Evolutionary conservation across 2,888 invertebrate genomes (phyloP), one percentile per base, ranked within the genome.

Genomic region (Drosophila nr. medialis): DNA sequence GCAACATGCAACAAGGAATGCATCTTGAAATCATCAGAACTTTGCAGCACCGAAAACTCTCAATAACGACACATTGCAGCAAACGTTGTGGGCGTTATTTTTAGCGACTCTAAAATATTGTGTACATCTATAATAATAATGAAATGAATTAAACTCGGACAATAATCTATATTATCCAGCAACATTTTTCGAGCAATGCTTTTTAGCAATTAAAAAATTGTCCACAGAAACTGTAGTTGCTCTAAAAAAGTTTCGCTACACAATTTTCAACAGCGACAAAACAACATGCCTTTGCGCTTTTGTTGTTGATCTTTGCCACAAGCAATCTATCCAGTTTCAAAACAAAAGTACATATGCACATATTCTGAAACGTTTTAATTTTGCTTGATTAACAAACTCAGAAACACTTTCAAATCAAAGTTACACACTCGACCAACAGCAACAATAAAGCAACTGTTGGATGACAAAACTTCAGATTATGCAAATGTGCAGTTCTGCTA

Each of bases 1-100:
- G 51, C 71, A 63, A 29, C 56, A 64, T 53, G 70, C 63, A 75
- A 72, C 63, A 61, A 53, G 58, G 36, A 61, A 21, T 27, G 36
- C 24, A 61, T 34, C 53, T 50, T 13, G 5, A 42, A 50, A 48
- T 36, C 24, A 8, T 13, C 27, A 38, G 30, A 27, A 13, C n/a
- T 13, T 13, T n/a, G 45, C 45, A 45, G 21, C 45, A 24, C 45
- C 24, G 2, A 45, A 45, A 15, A 24, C 15, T 45, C 13, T 15
- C 21, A 24, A 45, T 24, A 24, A 8, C 15, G 21, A 45, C 45
- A 24, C 15, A 8, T 15, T 15, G 24, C 15, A 45, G 15, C 11
- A 21, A 21, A 21, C 5, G 5, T 21, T 21, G 11, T 42, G 42
- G 11, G 42, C 21, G 11, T 21, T 45, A 45, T 45, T 24, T 8